Percentiles rank a stretch among this genome's conserved stretches.
These are phyloP conservation scores for Borostomias antarcticus DNA, from an alignment of 2,797 vertebrate genomes.

Conservation along the genomic window DNA sequence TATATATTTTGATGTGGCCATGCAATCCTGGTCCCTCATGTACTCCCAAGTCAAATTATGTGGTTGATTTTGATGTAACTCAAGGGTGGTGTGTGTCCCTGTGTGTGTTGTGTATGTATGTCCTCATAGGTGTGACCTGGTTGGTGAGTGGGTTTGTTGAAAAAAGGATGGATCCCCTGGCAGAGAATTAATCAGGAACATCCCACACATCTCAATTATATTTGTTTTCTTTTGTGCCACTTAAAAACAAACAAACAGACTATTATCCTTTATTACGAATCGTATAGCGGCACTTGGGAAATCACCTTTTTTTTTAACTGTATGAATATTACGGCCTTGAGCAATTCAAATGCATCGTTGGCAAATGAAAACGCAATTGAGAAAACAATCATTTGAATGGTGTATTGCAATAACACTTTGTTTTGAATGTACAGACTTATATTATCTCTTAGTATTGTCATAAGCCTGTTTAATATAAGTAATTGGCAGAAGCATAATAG, in stretches of 20 bases:
- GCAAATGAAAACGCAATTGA: background rate
- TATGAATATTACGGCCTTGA: conserved; percentile 16
- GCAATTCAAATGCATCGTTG: conserved; percentile 4
- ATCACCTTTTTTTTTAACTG: conserved; percentile 41
- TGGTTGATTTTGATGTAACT: background rate
- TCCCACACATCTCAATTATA: background rate
- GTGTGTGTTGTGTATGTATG: background rate
- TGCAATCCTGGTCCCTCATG: background rate
- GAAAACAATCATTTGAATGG: background rate
- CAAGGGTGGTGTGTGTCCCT: background rate
- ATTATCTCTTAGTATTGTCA: background rate
- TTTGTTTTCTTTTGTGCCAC: conserved; percentile 8
- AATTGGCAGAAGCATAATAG: background rate
- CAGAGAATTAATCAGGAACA: conserved; percentile 3
- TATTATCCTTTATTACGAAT: conserved; percentile 3
- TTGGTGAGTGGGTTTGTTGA: background rate
- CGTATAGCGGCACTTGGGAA: conserved; percentile 27
- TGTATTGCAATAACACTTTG: conserved; percentile 19
- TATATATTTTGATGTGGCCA: conserved; percentile 5
- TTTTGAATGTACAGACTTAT: conserved; percentile 15
- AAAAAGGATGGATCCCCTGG: background rate
- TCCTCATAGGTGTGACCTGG: background rate
- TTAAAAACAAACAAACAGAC: background rate
- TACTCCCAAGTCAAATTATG: conserved; percentile 13
- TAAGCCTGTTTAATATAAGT: background rate